phyloP scores from a whole-genome alignment of 2,113 vertebrate genomes.

The Megaceryle maxima region DNA sequence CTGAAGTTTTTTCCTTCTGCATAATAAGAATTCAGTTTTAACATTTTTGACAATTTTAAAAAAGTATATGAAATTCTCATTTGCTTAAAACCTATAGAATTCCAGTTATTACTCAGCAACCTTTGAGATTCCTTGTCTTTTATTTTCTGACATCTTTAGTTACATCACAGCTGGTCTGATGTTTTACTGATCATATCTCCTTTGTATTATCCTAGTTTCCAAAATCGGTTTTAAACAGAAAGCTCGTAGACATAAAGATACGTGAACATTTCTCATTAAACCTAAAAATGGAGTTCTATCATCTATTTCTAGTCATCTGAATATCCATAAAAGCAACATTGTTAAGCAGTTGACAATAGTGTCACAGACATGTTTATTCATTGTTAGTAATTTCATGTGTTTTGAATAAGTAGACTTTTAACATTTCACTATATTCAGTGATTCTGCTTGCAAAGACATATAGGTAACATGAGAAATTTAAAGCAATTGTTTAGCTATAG shows the following conservation, averaged over 20 bases:
- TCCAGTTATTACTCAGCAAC: neutral
- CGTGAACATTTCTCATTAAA: neutral
- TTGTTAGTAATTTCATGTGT: neutral
- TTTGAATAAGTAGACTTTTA: neutral
- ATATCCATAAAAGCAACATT: neutral
- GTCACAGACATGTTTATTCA: neutral
- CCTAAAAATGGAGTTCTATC: neutral
- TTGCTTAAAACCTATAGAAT: neutral
- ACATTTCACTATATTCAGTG: neutral
- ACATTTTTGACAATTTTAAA: neutral
- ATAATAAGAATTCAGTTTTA: neutral
- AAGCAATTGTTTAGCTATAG: neutral
- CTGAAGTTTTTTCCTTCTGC: neutral
- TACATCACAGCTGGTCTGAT: neutral
- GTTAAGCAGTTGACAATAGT: neutral
- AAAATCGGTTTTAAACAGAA: neutral
- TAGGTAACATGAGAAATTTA: neutral
- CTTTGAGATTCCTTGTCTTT: neutral
- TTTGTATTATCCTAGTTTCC: neutral
- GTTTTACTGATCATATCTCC: neutral
- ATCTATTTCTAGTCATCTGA: neutral
- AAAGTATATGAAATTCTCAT: neutral
- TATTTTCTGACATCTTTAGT: neutral
- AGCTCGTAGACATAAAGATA: neutral
- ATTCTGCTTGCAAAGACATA: neutral